Evolutionary conservation across 2,797 vertebrate species (phyloP), one percentile per base, ranked within the genome.

Genomic region (Microctenopoma lineatum): DNA sequence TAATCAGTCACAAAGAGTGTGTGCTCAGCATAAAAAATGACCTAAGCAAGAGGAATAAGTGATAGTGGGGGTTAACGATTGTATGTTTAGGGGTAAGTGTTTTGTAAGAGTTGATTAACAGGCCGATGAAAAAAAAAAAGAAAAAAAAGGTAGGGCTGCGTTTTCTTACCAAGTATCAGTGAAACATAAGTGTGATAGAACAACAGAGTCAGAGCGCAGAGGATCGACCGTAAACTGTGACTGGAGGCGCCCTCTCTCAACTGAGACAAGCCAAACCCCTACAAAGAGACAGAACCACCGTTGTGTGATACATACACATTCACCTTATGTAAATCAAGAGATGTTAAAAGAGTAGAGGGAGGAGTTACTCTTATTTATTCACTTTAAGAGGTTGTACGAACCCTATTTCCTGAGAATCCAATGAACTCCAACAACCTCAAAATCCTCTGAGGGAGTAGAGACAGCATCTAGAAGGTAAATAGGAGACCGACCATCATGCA

Each of bases 391-490:
- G 44, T 46, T 18, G n/a, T n/a, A 48, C 88, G 91, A 77, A 96
- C 97, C 91, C 97, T 94, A 89, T 97, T 97, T 79, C 97, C 97
- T 87, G 97, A 98, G 92, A 98, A 97, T 12, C 97, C 97, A n/a
- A 98, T 96, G 38, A 98, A 96, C 84, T 98, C 96, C 75, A 98
- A 77, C 73, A 98, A 90, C 55, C 95, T 90, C 52, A 98, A 79
- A 84, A 98, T 95, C 84, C 96, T 94, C 50, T 95, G 94, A 1
- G 97, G 96, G 42, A 98, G 94, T 70, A 98, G 95, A 36, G 97
- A 98, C 84, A 98, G 68, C 15, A 97, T 97, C 96, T 98, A 79
- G 60, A 80, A 83, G 21, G 21, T 21, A 21, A 21, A 21, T 21
- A 21, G 21, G 21, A 21, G 21, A 21, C 21, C 21, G 21, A 21